These are phyloP conservation scores for Hylia prasina DNA, from an alignment of 2,113 vertebrate species.

Conservation along the genomic window DNA sequence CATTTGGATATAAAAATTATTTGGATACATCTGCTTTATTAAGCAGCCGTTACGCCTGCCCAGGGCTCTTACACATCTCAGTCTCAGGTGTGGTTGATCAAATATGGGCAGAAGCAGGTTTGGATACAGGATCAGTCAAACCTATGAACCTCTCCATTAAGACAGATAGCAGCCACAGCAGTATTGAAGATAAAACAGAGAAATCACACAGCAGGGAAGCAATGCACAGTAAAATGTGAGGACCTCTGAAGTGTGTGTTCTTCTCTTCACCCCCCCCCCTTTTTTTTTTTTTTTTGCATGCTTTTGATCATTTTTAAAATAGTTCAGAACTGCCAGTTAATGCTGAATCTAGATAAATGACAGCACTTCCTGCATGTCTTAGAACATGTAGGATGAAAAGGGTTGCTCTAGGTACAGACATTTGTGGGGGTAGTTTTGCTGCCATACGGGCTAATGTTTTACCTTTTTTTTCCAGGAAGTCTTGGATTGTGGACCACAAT, in stretches of 20 bases:
- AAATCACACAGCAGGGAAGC: slow-evolving; percentile 1
- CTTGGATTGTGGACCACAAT: background rate
- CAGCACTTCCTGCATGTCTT: background rate
- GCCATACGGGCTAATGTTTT: background rate
- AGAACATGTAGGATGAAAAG: background rate
- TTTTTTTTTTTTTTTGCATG: background rate
- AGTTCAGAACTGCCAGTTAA: background rate
- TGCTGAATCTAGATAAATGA: background rate
- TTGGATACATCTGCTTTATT: background rate
- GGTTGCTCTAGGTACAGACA: background rate
- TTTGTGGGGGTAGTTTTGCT: background rate
- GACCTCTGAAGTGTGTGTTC: background rate
- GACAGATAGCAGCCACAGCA: background rate
- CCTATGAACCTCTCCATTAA: background rate
- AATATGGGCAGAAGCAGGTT: background rate
- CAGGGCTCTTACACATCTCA: background rate
- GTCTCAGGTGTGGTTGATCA: background rate
- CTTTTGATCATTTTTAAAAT: slow-evolving; percentile 1
- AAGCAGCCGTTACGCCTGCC: background rate
- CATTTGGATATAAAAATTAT: background rate
- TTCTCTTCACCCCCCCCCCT: background rate
- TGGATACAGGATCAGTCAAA: background rate
- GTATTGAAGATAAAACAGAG: slow-evolving; percentile 9
- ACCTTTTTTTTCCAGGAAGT: background rate
- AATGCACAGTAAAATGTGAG: slow-evolving; percentile 2